Percentiles rank a stretch among this genome's conserved stretches.
Conservation (phyloP, 2,888 invertebrate species). For the Tricholauxania praeusta region DNA sequence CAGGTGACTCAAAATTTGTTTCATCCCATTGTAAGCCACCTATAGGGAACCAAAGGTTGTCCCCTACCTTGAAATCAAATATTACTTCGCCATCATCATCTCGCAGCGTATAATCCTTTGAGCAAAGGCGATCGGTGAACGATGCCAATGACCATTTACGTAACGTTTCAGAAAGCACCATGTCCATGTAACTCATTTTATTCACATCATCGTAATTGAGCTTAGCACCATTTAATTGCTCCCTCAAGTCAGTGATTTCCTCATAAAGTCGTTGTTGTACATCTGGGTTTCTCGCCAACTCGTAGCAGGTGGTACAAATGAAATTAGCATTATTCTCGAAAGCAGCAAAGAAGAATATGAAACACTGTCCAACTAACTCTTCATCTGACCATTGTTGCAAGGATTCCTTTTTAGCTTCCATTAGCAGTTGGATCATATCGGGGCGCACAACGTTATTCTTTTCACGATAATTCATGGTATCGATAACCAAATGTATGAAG, state of each 20-base stretch:
- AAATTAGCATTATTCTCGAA: conserved; percentile 65
- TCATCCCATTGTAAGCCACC: conserved; percentile 69
- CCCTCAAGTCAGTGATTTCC: conserved; percentile 69
- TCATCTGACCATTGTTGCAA: conserved; percentile 44
- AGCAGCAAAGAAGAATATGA: conserved; percentile 70
- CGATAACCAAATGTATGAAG: conserved; percentile 63
- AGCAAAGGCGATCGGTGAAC: conserved; percentile 68
- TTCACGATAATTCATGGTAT: conserved; percentile 66
- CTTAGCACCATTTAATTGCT: conserved; percentile 62
- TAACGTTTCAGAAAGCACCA: conserved; percentile 71
- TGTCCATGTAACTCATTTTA: conserved; percentile 72
- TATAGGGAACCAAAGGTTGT: conserved; percentile 65
- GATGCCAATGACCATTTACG: conserved; percentile 67
- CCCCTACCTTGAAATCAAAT: conserved; percentile 69
- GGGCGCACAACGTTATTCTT: conserved; percentile 65
- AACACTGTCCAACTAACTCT: conserved; percentile 69
- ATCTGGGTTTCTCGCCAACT: conserved; percentile 71
- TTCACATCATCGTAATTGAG: conserved; percentile 70
- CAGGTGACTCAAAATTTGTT: conserved; percentile 69
- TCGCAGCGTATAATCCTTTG: conserved; percentile 64
- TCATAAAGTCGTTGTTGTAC: conserved; percentile 69
- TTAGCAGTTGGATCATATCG: conserved; percentile 71
- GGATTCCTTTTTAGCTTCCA: conserved; percentile 68
- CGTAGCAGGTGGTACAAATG: conserved; percentile 69
- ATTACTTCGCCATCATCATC: conserved; percentile 67